phyloP scores from a whole-genome alignment of 2,888 invertebrate species.

The Bedellia somnulentella region DNA sequence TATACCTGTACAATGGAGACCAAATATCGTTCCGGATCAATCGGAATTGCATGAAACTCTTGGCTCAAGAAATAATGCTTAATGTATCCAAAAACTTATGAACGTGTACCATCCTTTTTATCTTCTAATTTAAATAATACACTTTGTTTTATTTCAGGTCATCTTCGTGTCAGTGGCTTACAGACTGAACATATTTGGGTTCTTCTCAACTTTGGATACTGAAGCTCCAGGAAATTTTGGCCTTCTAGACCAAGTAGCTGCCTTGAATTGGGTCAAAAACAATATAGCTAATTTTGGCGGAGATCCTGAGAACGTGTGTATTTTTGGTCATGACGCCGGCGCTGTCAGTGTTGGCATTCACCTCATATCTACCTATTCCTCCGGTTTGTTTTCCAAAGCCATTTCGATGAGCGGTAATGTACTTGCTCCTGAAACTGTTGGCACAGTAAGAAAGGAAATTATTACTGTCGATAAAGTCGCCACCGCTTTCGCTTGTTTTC shows the following conservation, averaged over 20 bases:
- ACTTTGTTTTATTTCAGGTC: constrained; percentile 44
- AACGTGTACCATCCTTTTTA: too few species aligned
- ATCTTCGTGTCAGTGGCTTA: constrained; percentile 80
- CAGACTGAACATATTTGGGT: constrained; percentile 81
- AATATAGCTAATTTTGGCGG: constrained; percentile 78
- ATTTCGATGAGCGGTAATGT: constrained; percentile 83
- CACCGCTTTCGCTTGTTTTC: constrained; percentile 67
- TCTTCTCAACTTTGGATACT: constrained; percentile 76
- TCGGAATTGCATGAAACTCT: too few species aligned
- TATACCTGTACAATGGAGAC: too few species aligned
- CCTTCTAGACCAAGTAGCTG: constrained; percentile 79
- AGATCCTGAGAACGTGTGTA: constrained; percentile 71
- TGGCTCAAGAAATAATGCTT: too few species aligned
- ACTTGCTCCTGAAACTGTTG: constrained; percentile 63
- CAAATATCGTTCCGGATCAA: too few species aligned
- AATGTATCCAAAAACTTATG: too few species aligned
- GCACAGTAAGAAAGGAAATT: constrained; percentile 64
- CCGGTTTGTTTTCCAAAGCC: constrained; percentile 71
- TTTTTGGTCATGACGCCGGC: constrained; percentile 81
- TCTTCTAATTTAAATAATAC: too few species aligned
- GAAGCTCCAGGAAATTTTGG: constrained; percentile 81
- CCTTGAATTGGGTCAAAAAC: constrained; percentile 75
- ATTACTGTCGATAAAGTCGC: constrained; percentile 66
- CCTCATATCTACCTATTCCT: constrained; percentile 67
- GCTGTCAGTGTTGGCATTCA: constrained; percentile 79